Base-by-base conservation (phyloP, 2,888 invertebrate species). In the Clitarchus hookeri region DNA sequence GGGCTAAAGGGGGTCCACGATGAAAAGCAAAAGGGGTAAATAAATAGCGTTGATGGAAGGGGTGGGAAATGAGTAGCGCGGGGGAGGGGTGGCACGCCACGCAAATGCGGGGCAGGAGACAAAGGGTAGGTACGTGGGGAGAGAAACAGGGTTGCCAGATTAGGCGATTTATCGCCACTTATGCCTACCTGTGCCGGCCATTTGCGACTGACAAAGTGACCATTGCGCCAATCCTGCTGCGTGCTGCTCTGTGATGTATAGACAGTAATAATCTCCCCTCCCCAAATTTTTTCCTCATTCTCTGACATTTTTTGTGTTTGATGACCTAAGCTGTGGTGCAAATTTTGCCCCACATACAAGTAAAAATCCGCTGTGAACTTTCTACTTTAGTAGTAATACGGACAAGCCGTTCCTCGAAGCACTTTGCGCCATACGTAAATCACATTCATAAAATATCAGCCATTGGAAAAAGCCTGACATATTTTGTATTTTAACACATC, bases 1-100 rank as follows among this genome's bases (percentile, higher is more conserved):
- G 65, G 65, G 65, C 3, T 36, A 36, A 36, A 36, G 65, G 65
- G 65, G n/a, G 65, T 65, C 16, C 11, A n/a, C 65, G 65, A 65
- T 65, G 65, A 65, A 65, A 65, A 65, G 65, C 65, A 23, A 65
- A 65, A 65, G 65, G 65, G 65, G 65, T 65, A 65, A 65, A 65
- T 65, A 65, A 65, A 65, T 65, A 65, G 23, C 13, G 65, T n/a
- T 65, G 65, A 48, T 48, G 48, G 48, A 48, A 48, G 8, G 48
- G 16, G 65, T 65, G 65, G 36, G n/a, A 65, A n/a, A 65, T n/a
- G 65, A 19, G 53, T 53, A 19, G 53, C 2, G 53, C 4, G 53
- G 3, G 53, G 53, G 65, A n/a, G 65, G 65, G 65, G 65, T 9
- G 65, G 19, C 8, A 65, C 65, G n/a, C 65, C n/a, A 65, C 65